Conservation (phyloP, 2,113 vertebrate genomes). For the Oxygymnocypris stewartii region DNA sequence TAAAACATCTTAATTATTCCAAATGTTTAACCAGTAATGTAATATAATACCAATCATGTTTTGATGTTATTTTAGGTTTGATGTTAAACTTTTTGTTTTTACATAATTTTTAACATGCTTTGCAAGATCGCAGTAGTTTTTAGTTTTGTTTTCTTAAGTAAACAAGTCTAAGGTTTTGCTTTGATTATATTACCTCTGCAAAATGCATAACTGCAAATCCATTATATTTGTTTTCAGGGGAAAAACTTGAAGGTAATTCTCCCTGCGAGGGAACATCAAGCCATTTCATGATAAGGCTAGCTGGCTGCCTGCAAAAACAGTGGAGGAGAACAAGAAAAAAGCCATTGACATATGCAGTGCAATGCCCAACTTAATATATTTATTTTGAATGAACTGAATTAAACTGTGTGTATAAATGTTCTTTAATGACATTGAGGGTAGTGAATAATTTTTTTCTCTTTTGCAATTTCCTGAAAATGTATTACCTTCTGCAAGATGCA, state of each 20-base stretch:
- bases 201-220: neutral
- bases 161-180: neutral
- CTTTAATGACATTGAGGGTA: too few species aligned
- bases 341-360: constrained; percentile 17
- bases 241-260: neutral
- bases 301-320: neutral
- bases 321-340: constrained; percentile 43
- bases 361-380: constrained; percentile 13
- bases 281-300: accelerated
- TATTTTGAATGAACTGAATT: too few species aligned
- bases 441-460: too few species aligned
- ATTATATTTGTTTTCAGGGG: constrained; percentile 49
- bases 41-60: too few species aligned
- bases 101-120: neutral
- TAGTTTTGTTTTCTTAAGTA: neutral
- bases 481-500: neutral
- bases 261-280: constrained; percentile 59
- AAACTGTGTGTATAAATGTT: too few species aligned
- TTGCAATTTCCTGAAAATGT: too few species aligned
- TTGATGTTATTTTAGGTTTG: too few species aligned
- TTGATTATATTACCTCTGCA: too few species aligned
- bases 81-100: too few species aligned
- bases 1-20: too few species aligned
- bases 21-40: too few species aligned
- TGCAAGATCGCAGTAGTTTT: neutral